These are phyloP conservation scores for Indicator maculatus DNA, from an alignment of 2,113 vertebrate genomes.

Conservation along the genomic window DNA sequence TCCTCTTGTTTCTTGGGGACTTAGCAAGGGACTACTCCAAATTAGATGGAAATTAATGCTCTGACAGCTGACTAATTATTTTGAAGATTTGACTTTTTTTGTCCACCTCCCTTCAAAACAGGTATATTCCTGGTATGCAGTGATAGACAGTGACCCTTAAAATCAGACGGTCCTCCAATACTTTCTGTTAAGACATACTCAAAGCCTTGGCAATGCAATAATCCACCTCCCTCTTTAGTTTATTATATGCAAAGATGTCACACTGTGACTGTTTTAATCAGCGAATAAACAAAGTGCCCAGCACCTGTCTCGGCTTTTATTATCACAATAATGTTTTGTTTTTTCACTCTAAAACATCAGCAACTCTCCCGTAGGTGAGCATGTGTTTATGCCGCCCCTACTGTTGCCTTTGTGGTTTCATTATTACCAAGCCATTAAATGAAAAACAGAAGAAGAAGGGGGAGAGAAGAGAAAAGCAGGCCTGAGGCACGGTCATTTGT, in stretches of 20 bases:
- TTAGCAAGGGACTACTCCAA: not conserved
- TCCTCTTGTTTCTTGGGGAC: not conserved
- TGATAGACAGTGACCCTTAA: not conserved
- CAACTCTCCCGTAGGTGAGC: constrained; percentile 61
- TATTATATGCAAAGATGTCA: constrained; percentile 27
- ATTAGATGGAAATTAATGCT: not conserved
- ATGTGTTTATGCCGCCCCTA: constrained; percentile 63
- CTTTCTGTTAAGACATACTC: not conserved
- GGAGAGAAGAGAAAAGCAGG: not conserved
- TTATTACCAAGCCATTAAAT: constrained; percentile 75
- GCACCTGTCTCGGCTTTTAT: constrained; percentile 55
- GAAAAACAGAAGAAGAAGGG: constrained; percentile 42
- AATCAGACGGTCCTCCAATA: not conserved
- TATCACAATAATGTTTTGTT: constrained; percentile 36
- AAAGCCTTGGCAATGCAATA: not conserved
- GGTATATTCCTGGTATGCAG: not conserved
- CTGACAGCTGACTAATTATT: not conserved
- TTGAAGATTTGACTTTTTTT: not conserved
- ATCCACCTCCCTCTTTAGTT: constrained; percentile 12
- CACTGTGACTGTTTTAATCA: constrained; percentile 55
- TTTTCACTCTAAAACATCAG: constrained; percentile 48
- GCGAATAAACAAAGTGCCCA: constrained; percentile 35
- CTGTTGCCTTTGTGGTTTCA: constrained; percentile 68
- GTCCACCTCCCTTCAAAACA: not conserved
- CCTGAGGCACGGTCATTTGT: constrained; percentile 49